Conservation (phyloP, 1,140 invertebrate species). For the Cephus cinctus region DNA sequence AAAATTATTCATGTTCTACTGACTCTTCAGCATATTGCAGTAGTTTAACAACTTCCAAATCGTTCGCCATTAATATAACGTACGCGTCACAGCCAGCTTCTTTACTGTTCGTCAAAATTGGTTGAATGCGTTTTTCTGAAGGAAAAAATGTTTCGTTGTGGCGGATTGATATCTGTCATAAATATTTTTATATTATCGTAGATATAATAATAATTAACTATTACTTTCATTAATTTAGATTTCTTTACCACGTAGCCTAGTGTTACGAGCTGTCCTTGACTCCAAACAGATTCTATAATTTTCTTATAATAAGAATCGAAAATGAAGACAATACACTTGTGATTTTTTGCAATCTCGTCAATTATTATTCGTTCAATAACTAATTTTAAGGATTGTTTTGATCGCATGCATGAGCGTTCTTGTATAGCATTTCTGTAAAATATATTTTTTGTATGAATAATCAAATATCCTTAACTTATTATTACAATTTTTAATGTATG, state of each 20-base stretch:
- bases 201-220: not conserved
- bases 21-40: conserved; percentile 69
- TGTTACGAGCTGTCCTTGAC: conserved; percentile 11
- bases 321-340: conserved; percentile 41
- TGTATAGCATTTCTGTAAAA: not conserved
- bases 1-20: conserved; percentile 15
- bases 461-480: not conserved
- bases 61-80: conserved; percentile 72
- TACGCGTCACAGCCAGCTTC: conserved; percentile 69
- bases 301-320: conserved; percentile 38
- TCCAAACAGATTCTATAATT: conserved; percentile 23
- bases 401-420: conserved; percentile 7
- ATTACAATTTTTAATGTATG: not conserved
- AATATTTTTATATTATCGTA: not conserved
- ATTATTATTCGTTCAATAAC: conserved; percentile 31
- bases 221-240: not conserved
- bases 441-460: not conserved
- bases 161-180: conserved; percentile 58
- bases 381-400: conserved; percentile 23
- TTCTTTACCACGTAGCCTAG: conserved; percentile 35
- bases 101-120: conserved; percentile 59
- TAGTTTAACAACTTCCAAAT: conserved; percentile 64
- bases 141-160: conserved; percentile 67
- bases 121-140: conserved; percentile 59
- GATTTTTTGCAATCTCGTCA: conserved; percentile 32